Base-by-base conservation (phyloP, 2,113 vertebrate genomes). In the Elephas maximus region DNA sequence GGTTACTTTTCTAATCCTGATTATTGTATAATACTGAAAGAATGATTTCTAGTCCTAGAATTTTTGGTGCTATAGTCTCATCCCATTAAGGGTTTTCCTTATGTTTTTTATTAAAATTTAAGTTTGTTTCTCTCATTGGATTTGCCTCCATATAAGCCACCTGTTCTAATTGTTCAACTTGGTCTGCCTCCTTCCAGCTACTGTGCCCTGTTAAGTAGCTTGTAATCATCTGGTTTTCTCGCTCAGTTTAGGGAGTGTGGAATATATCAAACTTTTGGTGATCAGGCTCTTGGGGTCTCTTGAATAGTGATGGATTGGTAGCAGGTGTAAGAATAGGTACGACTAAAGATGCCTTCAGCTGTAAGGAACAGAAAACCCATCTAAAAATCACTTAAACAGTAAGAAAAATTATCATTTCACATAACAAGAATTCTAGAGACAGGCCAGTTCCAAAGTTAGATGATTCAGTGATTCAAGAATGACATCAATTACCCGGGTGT, bases 321-420 rank as follows among this genome's bases (percentile, higher is more conserved):
- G 45, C 48, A 93, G 81, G 28, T 84, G 1, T 12, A 48, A 90
- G 65, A 81, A 45, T 48, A 69, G 17, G 6, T 82, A n/a, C 71
- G 23, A 88, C 45, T 65, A 48, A 60, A 88, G 28, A 89, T 57
- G 11, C 53, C 53, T 57, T 57, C 53, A 57, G 53, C 53, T 17
- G 48, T 48, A 48, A 57, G 44, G 45, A 76, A 71, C 14, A 65
- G 53, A 93, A 93, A 78, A 67, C 28, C 30, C 57, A 26, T 67
- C 23, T 88, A 33, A 87, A 94, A 83, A 44, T 88, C 67, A 89
- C 24, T 95, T 82, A 67, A 90, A n/a, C 30, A 76, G 28, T 81
- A n/a, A 79, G 26, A 51, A 86, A 76, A 93, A 53, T 69, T 26
- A 67, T 69, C 23, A 67, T n/a, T 53, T 85, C 67, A 74, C 14